Evolutionary conservation across 2,888 invertebrate species (phyloP), one percentile per base, ranked within the genome.

Genomic region (Ochropleura plecta): DNA sequence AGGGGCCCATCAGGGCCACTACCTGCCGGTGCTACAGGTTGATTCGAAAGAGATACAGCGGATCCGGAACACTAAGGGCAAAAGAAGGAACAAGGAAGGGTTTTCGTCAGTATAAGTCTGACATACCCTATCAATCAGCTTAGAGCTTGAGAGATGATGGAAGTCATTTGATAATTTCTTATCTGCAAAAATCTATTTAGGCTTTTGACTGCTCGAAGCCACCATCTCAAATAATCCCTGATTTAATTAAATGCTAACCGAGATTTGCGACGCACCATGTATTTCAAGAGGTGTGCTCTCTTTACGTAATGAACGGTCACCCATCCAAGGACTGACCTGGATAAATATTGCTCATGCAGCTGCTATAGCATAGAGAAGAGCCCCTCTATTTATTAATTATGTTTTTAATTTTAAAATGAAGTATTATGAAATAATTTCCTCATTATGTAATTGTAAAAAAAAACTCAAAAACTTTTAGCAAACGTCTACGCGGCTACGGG

Each of bases 401-500:
- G 5, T 48, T 42, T 49, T 18, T 42, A 16, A 14, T 42, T 14
- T 9, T 18, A 20, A 20, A 0, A 18, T 12, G 3, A 70, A 16
- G 40, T 0, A 10, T 66, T 70, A 66, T 30, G 18, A 7, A 10
- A 30, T 30, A 14, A 46, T 12, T 46, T 69, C 7, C 14, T n/a
- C 7, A n/a, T 51, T 40, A 57, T n/a, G 6, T 42, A 57, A 30
- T 59, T n/a, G 42, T n/a, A n/a, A n/a, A 60, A 57, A 63, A 68
- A 60, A 73, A 72, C 7, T 48, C 10, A 7, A 70, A 78, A 80
- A 80, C 55, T 74, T 83, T 79, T 64, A 76, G 84, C 12, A 68
- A 67, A 60, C 10, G 70, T 75, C 80, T 90, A 90, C 90, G 86
- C 79, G 87, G 87, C 86, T 87, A 85, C 88, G 84, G 81, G 81